Conservation (phyloP, 92 coral and sea anemone species). For the Nematostella vectensis region DNA sequence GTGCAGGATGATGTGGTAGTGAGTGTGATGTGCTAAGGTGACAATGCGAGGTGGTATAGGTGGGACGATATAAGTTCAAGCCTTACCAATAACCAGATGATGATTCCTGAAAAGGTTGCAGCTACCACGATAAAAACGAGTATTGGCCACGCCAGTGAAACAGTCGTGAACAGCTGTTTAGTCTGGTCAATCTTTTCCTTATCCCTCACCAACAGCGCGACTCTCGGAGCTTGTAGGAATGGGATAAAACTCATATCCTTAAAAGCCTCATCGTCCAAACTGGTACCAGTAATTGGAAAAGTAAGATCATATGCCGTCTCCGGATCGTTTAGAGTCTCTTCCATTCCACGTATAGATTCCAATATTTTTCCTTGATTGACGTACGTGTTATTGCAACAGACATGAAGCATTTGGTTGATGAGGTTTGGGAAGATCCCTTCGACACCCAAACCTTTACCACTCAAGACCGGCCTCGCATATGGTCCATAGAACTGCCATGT, state of each 20-base stretch:
- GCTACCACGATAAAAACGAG: slow-evolving; percentile 87
- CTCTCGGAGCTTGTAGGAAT: slow-evolving; percentile 75
- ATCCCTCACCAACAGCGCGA: slow-evolving; percentile 80
- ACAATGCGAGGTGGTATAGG: too few relatives aligned
- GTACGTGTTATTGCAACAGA: slow-evolving; percentile 58
- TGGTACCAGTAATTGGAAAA: slow-evolving; percentile 75
- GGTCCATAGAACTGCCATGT: slow-evolving; percentile 97
- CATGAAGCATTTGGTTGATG: slow-evolving; percentile 56
- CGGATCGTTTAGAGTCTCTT: slow-evolving; percentile 46
- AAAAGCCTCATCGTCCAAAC: slow-evolving; percentile 48
- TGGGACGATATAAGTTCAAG: too few relatives aligned
- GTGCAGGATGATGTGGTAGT: too few relatives aligned
- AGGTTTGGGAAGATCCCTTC: slow-evolving; percentile 92
- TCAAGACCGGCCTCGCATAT: slow-evolving; percentile 42
- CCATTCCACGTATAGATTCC: slow-evolving; percentile 60
- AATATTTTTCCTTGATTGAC: slow-evolving; percentile 55
- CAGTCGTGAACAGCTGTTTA: slow-evolving; percentile 63
- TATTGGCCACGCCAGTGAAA: slow-evolving; percentile 90
- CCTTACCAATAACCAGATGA: slow-evolving; percentile 93
- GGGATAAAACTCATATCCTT: slow-evolving; percentile 79
- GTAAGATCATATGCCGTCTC: slow-evolving; percentile 60
- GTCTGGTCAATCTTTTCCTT: slow-evolving; percentile 57
- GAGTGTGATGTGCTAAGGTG: too few relatives aligned
- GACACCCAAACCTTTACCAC: slow-evolving; percentile 38
- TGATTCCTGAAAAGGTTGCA: slow-evolving; percentile 89